Percentiles rank a stretch among this genome's conserved stretches.
phyloP scores from a whole-genome alignment of 1,140 invertebrate genomes.

The Tetramorium alpestre region DNA sequence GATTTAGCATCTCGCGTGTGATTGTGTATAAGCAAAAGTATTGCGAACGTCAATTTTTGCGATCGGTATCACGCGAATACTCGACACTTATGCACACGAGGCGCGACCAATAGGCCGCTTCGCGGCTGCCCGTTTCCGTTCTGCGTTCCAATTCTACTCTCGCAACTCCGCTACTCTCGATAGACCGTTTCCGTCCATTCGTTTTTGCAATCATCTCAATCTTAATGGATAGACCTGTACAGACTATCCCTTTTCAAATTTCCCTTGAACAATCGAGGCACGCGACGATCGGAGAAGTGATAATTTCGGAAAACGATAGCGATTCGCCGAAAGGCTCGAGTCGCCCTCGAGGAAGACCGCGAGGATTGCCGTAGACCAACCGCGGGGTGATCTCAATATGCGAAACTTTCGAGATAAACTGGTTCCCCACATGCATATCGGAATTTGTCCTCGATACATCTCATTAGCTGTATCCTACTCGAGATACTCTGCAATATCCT shows the following conservation, averaged over 20 bases:
- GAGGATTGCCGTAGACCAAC: slow-evolving; percentile 52
- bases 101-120: slow-evolving; percentile 13
- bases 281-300: background rate
- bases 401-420: slow-evolving; percentile 77
- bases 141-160: slow-evolving; percentile 59
- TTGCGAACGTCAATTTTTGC: slow-evolving; percentile 18
- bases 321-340: background rate
- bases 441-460: slow-evolving; percentile 79
- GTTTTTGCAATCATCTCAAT: slow-evolving; percentile 32
- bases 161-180: slow-evolving; percentile 13
- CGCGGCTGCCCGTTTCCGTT: slow-evolving; percentile 60
- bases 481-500: slow-evolving; percentile 37
- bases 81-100: background rate
- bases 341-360: slow-evolving; percentile 3
- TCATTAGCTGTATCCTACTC: slow-evolving; percentile 73
- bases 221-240: background rate
- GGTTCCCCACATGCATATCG: slow-evolving; percentile 67
- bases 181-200: slow-evolving; percentile 33
- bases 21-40: background rate
- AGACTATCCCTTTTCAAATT: slow-evolving; percentile 22
- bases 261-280: background rate
- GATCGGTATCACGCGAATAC: slow-evolving; percentile 15
- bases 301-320: background rate
- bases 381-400: slow-evolving; percentile 64
- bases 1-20: background rate